These are phyloP conservation scores for Limenitis camilla DNA, from an alignment of 2,888 invertebrate species.

Conservation along the genomic window DNA sequence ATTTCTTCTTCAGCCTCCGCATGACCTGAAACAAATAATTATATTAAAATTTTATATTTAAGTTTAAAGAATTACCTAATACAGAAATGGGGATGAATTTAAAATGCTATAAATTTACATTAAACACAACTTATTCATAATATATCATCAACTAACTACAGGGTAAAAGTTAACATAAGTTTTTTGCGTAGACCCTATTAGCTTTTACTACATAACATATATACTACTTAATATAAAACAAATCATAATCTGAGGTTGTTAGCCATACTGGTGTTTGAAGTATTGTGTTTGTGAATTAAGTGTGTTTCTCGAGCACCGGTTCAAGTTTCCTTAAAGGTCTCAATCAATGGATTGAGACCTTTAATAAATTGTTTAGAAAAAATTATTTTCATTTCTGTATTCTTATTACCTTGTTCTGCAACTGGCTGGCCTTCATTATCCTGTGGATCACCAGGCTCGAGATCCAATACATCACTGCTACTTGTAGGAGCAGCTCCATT, in stretches of 20 bases:
- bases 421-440: constrained; percentile 44
- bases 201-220: background rate
- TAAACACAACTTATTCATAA: too few relatives aligned
- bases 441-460: constrained; percentile 41
- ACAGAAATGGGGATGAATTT: background rate
- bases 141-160: too few relatives aligned
- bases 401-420: constrained; percentile 45
- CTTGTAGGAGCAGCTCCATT: constrained; percentile 60
- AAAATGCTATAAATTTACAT: background rate
- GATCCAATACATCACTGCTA: constrained; percentile 59
- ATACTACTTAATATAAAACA: background rate
- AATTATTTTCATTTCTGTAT: constrained; percentile 1
- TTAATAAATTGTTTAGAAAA: background rate
- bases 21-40: constrained; percentile 31
- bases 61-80: background rate
- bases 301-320: too few relatives aligned
- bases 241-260: background rate
- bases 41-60: background rate
- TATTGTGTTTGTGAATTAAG: too few relatives aligned
- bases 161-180: too few relatives aligned
- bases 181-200: too few relatives aligned
- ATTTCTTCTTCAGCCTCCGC: constrained; percentile 62
- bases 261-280: too few relatives aligned
- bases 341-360: too few relatives aligned
- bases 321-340: too few relatives aligned